Conservation (phyloP, 2,888 invertebrate species). For the Drosophila rubida region DNA sequence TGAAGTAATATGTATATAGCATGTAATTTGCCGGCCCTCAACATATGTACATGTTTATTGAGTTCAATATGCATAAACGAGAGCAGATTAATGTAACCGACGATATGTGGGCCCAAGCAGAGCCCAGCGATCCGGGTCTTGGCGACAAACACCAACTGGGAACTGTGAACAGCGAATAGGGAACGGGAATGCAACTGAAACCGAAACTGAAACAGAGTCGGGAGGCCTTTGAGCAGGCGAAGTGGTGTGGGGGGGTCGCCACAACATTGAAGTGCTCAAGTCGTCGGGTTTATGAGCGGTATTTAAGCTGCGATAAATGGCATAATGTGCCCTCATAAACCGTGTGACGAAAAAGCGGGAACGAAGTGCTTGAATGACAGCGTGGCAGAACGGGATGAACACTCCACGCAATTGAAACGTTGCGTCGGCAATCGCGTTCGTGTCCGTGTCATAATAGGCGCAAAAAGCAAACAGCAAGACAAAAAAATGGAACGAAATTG, state of each 20-base stretch:
- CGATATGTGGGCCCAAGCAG: slow-evolving; percentile 36
- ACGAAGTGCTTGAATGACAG: slow-evolving; percentile 13
- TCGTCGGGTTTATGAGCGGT: slow-evolving; percentile 63
- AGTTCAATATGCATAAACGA: slow-evolving; percentile 49
- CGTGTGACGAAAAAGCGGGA: slow-evolving; percentile 56
- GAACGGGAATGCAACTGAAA: slow-evolving; percentile 9
- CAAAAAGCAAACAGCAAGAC: slow-evolving; percentile 46
- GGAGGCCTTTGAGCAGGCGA: neutral
- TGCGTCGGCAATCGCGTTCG: slow-evolving; percentile 46
- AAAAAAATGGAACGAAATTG: slow-evolving; percentile 35
- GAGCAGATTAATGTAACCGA: slow-evolving; percentile 37
- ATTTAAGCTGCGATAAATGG: slow-evolving; percentile 79
- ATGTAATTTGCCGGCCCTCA: neutral
- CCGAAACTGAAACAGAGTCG: neutral
- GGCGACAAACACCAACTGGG: neutral
- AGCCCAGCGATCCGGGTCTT: slow-evolving; percentile 39
- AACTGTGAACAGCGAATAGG: too few relatives aligned
- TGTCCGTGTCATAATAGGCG: slow-evolving; percentile 77
- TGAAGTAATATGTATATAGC: neutral
- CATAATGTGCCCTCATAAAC: slow-evolving; percentile 78
- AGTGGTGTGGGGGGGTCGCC: slow-evolving; percentile 15
- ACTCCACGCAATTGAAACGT: slow-evolving; percentile 71
- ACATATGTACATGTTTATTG: slow-evolving; percentile 34
- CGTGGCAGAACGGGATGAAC: slow-evolving; percentile 16
- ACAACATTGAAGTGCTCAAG: slow-evolving; percentile 53